Base-by-base conservation (phyloP, 2,888 invertebrate genomes). In the Drosophila niveifrons region DNA sequence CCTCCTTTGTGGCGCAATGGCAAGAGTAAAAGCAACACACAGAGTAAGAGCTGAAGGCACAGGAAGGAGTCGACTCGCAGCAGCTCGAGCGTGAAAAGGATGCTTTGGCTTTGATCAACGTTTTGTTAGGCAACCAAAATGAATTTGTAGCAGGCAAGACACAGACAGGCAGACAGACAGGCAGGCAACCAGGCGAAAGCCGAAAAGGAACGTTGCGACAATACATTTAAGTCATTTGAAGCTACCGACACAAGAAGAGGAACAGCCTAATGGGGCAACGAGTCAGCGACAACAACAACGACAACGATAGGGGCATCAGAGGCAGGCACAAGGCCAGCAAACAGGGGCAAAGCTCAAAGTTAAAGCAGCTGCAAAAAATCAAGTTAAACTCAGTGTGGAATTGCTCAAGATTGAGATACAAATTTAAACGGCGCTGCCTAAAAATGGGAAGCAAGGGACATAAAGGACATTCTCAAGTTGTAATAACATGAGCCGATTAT, bases 81-180 rank as follows among this genome's bases (percentile, higher is more conserved):
- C 48, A 65, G 82, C 75, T 86, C 84, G 88, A 89, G 88, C 88
- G 85, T 83, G 85, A 89, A 83, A 87, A 83, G 88, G 89, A 84
- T 83, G 88, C 85, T 89, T 89, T 78, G 84, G 82, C 89, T 83
- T 83, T 83, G 82, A 83, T 83, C 82, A 89, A 86, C 87, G 82
- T 83, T 83, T 87, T 83, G 89, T 83, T 89, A 84, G 88, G 74
- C 89, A 87, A 75, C 89, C 88, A 87, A 87, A 87, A 80, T 81
- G 89, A 83, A 84, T 82, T 88, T 86, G 87, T 74, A 69, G 66
- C 84, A 39, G 28, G 62, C 44, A 51, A n/a, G 10, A 9, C 2
- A 31, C 55, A 55, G 41, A 58, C 61, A 43, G 57, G 47, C 55
- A 55, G 39, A 15, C 52, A 56, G 57, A 55, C 39, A 41, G 13